Base-by-base conservation (phyloP, 2,888 invertebrate genomes). In the Caenorhabditis doughertyi region DNA sequence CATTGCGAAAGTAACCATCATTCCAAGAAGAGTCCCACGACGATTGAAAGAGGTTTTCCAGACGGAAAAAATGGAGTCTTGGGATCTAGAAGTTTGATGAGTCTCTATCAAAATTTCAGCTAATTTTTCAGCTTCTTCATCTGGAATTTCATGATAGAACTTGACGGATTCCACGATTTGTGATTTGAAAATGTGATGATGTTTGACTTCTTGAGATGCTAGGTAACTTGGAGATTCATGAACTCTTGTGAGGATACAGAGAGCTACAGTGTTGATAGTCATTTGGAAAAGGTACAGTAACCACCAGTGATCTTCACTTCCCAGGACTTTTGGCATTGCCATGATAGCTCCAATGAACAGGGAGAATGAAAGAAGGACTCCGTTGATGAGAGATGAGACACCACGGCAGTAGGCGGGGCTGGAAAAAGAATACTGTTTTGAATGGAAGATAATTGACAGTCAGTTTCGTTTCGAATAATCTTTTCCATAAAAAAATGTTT, bases 391-490 rank as follows among this genome's bases (percentile, higher is more conserved):
- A 3, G 81, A 81, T 4, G 77, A 35, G 1, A 71, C 60, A 7
- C 81, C 81, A 25, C 81, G 70, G 35, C 81, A 81, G 44, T 67
- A 23, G 13, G 35, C 25, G n/a, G 81, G 81, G 42, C 76, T 77
- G 64, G 3, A 74, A 74, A 35, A 42, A 3, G 3, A 8, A 16
- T n/a, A 53, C 2, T 8, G 13, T 32, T 67, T 49, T 49, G 29
- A 18, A 29, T 23, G 2, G 21, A 39, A n/a, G n/a, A n/a, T 39
- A 39, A 39, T 39, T 8, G 39, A 9, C 13, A 39, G 32, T n/a
- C n/a, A n/a, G n/a, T n/a, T n/a, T n/a, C n/a, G n/a, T n/a, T n/a
- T n/a, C n/a, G n/a, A n/a, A n/a, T n/a, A n/a, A n/a, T n/a, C n/a
- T n/a, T n/a, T n/a, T n/a, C n/a, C n/a, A n/a, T n/a, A n/a, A n/a